phyloP scores from a whole-genome alignment of 2,888 invertebrate genomes.

The Griposia aprilina region DNA sequence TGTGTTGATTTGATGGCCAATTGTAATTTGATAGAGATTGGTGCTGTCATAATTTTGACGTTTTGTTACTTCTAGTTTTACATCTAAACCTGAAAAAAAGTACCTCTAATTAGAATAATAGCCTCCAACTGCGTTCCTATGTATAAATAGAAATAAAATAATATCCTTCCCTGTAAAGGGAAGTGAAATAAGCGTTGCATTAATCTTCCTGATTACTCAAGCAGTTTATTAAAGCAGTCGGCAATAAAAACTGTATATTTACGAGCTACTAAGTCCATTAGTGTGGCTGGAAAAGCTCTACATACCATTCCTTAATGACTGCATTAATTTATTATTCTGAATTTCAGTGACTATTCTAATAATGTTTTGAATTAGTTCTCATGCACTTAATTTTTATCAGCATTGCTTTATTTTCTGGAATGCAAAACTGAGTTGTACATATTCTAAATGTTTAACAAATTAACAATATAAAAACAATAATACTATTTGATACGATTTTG shows the following conservation, averaged over 20 bases:
- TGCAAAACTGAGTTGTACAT: neutral
- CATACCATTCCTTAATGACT: slow-evolving; percentile 58
- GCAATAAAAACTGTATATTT: slow-evolving; percentile 63
- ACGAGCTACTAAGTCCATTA: slow-evolving; percentile 64
- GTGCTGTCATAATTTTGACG: slow-evolving; percentile 49
- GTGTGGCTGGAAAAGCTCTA: slow-evolving; percentile 61
- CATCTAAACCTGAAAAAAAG: neutral
- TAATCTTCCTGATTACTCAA: slow-evolving; percentile 62
- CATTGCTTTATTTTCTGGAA: neutral
- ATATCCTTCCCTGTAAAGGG: slow-evolving; percentile 25
- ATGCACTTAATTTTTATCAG: slow-evolving; percentile 14
- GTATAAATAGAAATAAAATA: slow-evolving; percentile 44
- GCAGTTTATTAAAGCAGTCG: slow-evolving; percentile 59
- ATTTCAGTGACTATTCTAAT: slow-evolving; percentile 43
- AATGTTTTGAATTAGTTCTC: slow-evolving; percentile 33
- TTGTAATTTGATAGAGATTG: slow-evolving; percentile 55
- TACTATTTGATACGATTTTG: neutral
- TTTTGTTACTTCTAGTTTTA: slow-evolving; percentile 12
- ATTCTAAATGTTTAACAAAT: neutral
- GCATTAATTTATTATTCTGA: slow-evolving; percentile 59
- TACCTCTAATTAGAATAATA: neutral
- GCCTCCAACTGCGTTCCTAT: neutral
- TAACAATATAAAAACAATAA: neutral
- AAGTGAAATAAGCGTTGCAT: slow-evolving; percentile 54
- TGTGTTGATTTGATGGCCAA: slow-evolving; percentile 52